A percentile compares a stretch with the other conserved stretches of the same genome.
phyloP scores from a whole-genome alignment of 2,113 vertebrate species.

The Procavia capensis region DNA sequence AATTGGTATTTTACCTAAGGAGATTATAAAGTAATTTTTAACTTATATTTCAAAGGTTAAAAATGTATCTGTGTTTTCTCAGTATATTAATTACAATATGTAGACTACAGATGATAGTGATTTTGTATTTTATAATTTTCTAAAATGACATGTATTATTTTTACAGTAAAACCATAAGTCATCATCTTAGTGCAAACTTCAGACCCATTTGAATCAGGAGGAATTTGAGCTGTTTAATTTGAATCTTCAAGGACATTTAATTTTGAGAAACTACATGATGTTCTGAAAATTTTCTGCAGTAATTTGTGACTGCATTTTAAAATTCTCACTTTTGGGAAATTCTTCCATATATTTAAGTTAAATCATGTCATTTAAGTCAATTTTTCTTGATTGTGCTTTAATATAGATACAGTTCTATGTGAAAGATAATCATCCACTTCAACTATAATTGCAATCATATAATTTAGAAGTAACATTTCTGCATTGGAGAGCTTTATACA shows the following conservation, averaged over 20 bases:
- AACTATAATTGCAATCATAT: no score
- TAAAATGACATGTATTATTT: background rate
- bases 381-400: conserved; percentile 5
- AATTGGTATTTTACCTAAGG: background rate
- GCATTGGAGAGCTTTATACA: background rate
- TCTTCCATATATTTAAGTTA: background rate
- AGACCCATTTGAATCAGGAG: conserved; percentile 6
- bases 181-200: background rate
- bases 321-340: background rate
- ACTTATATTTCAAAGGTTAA: conserved; percentile 30
- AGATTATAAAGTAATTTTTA: background rate
- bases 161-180: conserved; percentile 22
- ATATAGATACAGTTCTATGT: background rate
- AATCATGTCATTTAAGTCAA: background rate
- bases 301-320: conserved; percentile 12
- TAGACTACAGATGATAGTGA: background rate
- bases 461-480: conserved; percentile 5
- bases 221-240: conserved; percentile 26
- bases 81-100: background rate
- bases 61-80: background rate
- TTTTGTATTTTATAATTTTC: conserved; percentile 23
- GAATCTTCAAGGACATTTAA: conserved; percentile 18
- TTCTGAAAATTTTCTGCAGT: background rate
- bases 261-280: conserved; percentile 36
- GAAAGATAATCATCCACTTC: no score